Conservation (phyloP, 1,140 invertebrate genomes). For the Zaprionus tsacasi region DNA sequence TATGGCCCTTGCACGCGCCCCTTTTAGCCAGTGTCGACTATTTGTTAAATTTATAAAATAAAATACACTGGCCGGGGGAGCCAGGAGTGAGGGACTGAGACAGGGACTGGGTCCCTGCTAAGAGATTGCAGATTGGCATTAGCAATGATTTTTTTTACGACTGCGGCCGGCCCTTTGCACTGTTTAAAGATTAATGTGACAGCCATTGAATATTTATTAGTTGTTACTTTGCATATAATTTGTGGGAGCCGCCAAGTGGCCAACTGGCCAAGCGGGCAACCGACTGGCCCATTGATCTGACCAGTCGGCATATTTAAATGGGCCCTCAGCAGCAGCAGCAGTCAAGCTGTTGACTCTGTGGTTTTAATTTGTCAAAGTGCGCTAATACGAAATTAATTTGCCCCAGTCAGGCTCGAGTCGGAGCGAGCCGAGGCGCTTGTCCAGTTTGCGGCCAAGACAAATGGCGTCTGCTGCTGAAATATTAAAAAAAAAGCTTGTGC, state of each 20-base stretch:
- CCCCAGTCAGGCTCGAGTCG: slow-evolving; percentile 36
- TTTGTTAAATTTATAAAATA: slow-evolving; percentile 81
- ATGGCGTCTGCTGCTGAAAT: slow-evolving; percentile 76
- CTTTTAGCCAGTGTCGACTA: slow-evolving; percentile 72
- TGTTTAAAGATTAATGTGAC: slow-evolving; percentile 81
- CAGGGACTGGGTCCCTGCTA: slow-evolving; percentile 31
- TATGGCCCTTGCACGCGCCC: slow-evolving; percentile 72
- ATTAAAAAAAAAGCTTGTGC: slow-evolving; percentile 64
- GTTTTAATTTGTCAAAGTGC: slow-evolving; percentile 81
- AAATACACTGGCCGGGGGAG: slow-evolving; percentile 25
- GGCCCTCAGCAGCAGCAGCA: slow-evolving; percentile 40
- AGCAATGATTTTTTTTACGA: slow-evolving; percentile 67
- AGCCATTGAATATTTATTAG: slow-evolving; percentile 81
- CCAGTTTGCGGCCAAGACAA: slow-evolving; percentile 74
- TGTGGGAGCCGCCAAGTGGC: slow-evolving; percentile 59
- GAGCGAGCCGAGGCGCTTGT: slow-evolving; percentile 57
- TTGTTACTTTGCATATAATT: slow-evolving; percentile 82
- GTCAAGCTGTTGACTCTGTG: slow-evolving; percentile 74
- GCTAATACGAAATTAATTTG: slow-evolving; percentile 81
- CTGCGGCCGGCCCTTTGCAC: slow-evolving; percentile 46
- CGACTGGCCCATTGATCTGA: slow-evolving; percentile 66
- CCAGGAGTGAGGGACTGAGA: slow-evolving; percentile 13
- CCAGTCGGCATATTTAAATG: slow-evolving; percentile 60
- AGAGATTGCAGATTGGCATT: slow-evolving; percentile 77
- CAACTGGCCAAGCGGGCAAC: no score